Evolutionary conservation across 2,888 invertebrate species (phyloP).

Genomic region (Dasysyrphus tricinctus): DNA sequence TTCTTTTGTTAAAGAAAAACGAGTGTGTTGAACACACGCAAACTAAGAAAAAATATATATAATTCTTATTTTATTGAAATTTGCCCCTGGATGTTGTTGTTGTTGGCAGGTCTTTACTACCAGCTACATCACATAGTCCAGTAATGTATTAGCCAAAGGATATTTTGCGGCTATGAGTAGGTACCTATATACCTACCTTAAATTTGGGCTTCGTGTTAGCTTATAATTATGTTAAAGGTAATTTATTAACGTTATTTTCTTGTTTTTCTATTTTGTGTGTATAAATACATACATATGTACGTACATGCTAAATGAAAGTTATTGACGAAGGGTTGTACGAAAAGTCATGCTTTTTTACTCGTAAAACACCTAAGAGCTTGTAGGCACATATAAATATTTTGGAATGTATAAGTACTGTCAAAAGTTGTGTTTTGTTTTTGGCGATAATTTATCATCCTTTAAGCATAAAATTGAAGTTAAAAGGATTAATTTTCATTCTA

Average conservation of each 20-base stretch:
- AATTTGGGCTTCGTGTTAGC: slow-evolving; percentile 55
- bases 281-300: not conserved
- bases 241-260: slow-evolving; percentile 23
- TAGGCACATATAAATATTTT: not conserved
- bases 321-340: slow-evolving; percentile 36
- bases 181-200: slow-evolving; percentile 13
- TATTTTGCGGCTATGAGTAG: slow-evolving; percentile 18
- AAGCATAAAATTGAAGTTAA: not conserved
- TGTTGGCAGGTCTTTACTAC: not conserved
- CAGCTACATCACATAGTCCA: not conserved
- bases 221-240: slow-evolving; percentile 55
- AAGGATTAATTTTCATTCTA: not conserved
- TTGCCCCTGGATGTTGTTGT: slow-evolving; percentile 12
- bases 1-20: slow-evolving; percentile 13
- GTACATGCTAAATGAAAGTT: slow-evolving; percentile 40
- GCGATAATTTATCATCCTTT: not conserved
- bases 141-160: not conserved
- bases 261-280: slow-evolving; percentile 7
- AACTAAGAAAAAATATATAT: slow-evolving; percentile 24
- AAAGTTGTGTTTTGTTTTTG: slow-evolving; percentile 4
- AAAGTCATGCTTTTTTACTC: slow-evolving; percentile 19
- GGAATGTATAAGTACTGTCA: not conserved
- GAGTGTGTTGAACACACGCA: slow-evolving; percentile 56
- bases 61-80: slow-evolving; percentile 30
- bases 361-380: slow-evolving; percentile 49